Base-by-base conservation (phyloP, 2,888 invertebrate species). In the Sarcophaga carnaria region DNA sequence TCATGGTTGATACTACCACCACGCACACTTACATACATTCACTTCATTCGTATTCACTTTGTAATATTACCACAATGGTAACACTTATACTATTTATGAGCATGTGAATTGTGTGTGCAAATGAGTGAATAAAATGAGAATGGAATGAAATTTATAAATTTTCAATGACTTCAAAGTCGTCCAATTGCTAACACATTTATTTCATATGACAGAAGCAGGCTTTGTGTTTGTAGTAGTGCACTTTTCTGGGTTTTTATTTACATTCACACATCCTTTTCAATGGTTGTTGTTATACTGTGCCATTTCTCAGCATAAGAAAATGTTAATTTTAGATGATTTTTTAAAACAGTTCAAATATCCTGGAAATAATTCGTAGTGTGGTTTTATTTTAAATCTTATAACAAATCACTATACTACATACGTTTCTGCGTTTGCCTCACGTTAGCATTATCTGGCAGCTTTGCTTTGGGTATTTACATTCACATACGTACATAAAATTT, bases 71-170 rank as follows among this genome's bases (percentile, higher is more conserved):
- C 22, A 63, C 37, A 60, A 22, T 47, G 2, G 4, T 22, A 54
- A 1, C 47, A 71, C 76, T 62, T 69, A n/a, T 27, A 49, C 45
- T 59, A n/a, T 54, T 70, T 12, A 60, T 59, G 66, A 60, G 71
- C 22, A 22, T 70, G 25, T 17, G 20, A 49, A 67, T 69, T 70
- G 8, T 17, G 20, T 49, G 67, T 69, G 25, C 62, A 67, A 70
- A 70, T 75, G 59, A 37, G 54, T 77, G 22, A 59, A 69, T 74
- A 75, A 74, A 74, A 62, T 22, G 37, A 71, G 25, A 62, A 78
- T 74, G 25, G n/a, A 22, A 72, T 74, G 27, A 72, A 67, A 37
- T 54, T 62, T 83, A 83, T 83, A 79, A 78, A 79, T 78, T 83
- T 49, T 69, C 8, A 77, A 72, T 76, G 71, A 11, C 25, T 79